phyloP scores from a whole-genome alignment of 2,113 vertebrate species.

The Datnioides undecimradiatus region DNA sequence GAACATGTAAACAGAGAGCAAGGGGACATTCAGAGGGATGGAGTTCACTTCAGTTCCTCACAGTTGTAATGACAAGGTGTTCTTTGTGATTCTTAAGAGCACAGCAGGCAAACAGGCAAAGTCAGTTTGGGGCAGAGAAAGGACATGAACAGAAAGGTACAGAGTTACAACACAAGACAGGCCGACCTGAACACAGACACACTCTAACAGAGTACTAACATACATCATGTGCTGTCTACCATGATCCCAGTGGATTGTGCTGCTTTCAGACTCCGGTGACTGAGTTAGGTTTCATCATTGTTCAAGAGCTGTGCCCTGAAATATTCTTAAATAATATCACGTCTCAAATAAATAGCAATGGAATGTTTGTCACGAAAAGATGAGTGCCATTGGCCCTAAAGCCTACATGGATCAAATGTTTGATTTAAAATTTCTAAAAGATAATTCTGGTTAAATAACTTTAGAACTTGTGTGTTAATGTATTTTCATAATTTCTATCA shows the following conservation, averaged over 20 bases:
- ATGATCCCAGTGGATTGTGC: neutral
- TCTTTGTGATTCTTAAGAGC: constrained; percentile 63
- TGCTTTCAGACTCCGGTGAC: neutral
- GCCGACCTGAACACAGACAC: constrained; percentile 51
- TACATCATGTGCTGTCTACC: constrained; percentile 37
- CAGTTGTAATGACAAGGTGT: constrained; percentile 53
- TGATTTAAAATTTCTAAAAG: neutral
- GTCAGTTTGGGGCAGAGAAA: constrained; percentile 12
- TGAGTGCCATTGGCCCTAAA: neutral
- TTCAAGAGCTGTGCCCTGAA: neutral
- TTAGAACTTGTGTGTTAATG: neutral
- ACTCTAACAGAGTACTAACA: no score
- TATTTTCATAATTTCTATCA: neutral
- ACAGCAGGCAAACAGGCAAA: constrained; percentile 68
- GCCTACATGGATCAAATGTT: neutral
- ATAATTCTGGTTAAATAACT: neutral
- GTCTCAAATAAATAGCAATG: neutral
- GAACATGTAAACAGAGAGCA: constrained; percentile 70
- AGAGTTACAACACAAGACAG: constrained; percentile 22
- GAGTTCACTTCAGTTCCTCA: constrained; percentile 49
- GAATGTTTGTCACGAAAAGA: neutral
- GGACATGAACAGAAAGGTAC: neutral
- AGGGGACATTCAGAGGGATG: constrained; percentile 59
- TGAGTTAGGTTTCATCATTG: neutral
- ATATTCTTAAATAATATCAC: neutral